Percentiles rank a stretch among this genome's conserved stretches.
Evolutionary conservation across 2,113 vertebrate genomes (phyloP).

Genomic region (Etia nguti): DNA sequence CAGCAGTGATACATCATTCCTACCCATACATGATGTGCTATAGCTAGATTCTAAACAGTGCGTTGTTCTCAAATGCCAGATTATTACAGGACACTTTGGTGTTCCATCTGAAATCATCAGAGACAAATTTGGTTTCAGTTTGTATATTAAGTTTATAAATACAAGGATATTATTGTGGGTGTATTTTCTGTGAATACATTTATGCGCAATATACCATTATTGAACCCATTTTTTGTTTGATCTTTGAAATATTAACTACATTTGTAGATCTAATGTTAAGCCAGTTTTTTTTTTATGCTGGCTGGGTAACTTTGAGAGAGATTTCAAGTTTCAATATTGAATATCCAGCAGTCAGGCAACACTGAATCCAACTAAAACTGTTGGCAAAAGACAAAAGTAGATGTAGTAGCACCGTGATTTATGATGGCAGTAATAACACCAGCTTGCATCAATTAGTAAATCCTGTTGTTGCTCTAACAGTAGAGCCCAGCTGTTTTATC

Average conservation of each 20-base stretch:
- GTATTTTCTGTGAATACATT: background rate
- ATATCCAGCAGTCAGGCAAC: background rate
- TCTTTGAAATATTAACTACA: background rate
- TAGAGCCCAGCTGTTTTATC: background rate
- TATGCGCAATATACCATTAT: accelerated
- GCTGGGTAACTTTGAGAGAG: background rate
- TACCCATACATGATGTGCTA: background rate
- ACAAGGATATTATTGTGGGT: background rate
- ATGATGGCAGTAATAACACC: background rate
- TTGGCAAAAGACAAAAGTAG: background rate
- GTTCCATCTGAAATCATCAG: accelerated
- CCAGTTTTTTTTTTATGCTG: background rate
- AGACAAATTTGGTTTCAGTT: background rate
- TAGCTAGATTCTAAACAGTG: background rate
- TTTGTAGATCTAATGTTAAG: background rate
- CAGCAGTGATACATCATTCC: background rate
- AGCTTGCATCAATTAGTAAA: background rate
- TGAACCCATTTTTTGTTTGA: accelerated
- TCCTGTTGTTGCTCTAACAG: background rate
- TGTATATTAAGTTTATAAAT: background rate
- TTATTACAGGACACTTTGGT: background rate
- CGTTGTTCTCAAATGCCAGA: background rate
- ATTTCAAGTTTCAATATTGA: background rate
- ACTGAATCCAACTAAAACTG: background rate
- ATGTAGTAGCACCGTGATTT: background rate